These are phyloP conservation scores for Trachymyrmex cornetzi DNA, from an alignment of 1,140 invertebrate genomes.

Conservation along the genomic window DNA sequence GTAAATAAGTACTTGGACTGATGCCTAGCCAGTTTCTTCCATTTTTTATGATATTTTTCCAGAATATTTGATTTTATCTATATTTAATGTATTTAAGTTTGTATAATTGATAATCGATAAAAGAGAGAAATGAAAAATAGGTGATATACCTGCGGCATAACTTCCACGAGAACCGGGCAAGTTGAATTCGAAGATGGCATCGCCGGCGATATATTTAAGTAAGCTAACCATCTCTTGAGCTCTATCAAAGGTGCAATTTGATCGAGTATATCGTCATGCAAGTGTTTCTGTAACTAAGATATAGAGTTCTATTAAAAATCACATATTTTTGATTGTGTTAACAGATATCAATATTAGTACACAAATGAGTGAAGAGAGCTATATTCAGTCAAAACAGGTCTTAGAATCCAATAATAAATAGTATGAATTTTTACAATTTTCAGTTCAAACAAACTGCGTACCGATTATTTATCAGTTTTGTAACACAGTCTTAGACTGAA, in stretches of 20 bases:
- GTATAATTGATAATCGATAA: neutral
- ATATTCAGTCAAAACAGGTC: no score
- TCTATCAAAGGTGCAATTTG: constrained; percentile 92
- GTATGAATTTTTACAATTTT: no score
- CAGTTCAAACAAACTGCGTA: no score
- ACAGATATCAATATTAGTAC: no score
- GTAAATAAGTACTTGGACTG: constrained; percentile 87
- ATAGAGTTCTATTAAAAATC: constrained; percentile 22
- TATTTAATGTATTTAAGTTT: neutral
- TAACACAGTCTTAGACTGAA: no score
- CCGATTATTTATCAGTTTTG: no score
- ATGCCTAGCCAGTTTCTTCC: constrained; percentile 88
- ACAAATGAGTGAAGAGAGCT: no score
- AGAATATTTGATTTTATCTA: constrained; percentile 86
- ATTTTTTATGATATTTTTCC: constrained; percentile 85
- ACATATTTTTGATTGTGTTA: neutral
- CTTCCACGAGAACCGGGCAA: constrained; percentile 87
- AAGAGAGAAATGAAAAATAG: neutral
- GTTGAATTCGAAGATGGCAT: constrained; percentile 72
- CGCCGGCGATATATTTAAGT: constrained; percentile 83
- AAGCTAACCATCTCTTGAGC: constrained; percentile 90
- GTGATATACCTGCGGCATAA: constrained; percentile 86
- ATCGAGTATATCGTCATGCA: constrained; percentile 90
- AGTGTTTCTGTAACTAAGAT: constrained; percentile 87
- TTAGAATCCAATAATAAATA: no score